Evolutionary conservation across 1,140 invertebrate species (phyloP).

Genomic region (Heterodera carotae): DNA sequence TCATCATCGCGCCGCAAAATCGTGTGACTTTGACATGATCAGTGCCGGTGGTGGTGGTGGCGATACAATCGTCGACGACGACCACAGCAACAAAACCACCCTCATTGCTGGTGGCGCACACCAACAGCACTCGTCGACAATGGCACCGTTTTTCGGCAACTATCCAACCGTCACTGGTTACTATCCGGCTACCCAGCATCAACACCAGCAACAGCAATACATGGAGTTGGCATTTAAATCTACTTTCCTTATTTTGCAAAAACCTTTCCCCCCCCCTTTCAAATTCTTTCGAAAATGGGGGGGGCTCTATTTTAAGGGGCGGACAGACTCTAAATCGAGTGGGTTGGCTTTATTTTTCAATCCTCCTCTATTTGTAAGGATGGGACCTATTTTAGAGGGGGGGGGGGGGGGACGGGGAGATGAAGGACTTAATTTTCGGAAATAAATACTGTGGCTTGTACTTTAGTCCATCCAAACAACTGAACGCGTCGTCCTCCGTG

Average conservation of each 20-base stretch:
- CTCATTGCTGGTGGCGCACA: not conserved
- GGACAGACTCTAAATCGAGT: too few species aligned
- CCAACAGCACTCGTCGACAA: not conserved
- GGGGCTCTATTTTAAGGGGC: too few species aligned
- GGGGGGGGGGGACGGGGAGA: too few species aligned
- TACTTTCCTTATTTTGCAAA: too few species aligned
- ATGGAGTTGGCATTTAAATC: constrained; percentile 2
- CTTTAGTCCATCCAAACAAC: constrained; percentile 14
- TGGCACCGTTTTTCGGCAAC: not conserved
- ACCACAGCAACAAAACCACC: not conserved
- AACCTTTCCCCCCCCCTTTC: too few species aligned
- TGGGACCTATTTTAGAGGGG: too few species aligned
- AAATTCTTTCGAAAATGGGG: too few species aligned
- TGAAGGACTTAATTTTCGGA: too few species aligned
- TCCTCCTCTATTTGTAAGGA: too few species aligned
- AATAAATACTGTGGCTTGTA: not conserved
- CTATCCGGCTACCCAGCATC: not conserved
- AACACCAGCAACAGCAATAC: constrained; percentile 17
- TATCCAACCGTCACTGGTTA: not conserved
- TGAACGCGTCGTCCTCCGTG: constrained; percentile 11
- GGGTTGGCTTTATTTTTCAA: too few species aligned
- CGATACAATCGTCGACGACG: not conserved
- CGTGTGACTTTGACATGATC: constrained; percentile 31
- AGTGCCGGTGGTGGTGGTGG: not conserved
- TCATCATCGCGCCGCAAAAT: constrained; percentile 29